Percentiles rank a stretch among this genome's conserved stretches.
phyloP scores from a whole-genome alignment of 2,888 invertebrate genomes.

The Tortrix viridana region DNA sequence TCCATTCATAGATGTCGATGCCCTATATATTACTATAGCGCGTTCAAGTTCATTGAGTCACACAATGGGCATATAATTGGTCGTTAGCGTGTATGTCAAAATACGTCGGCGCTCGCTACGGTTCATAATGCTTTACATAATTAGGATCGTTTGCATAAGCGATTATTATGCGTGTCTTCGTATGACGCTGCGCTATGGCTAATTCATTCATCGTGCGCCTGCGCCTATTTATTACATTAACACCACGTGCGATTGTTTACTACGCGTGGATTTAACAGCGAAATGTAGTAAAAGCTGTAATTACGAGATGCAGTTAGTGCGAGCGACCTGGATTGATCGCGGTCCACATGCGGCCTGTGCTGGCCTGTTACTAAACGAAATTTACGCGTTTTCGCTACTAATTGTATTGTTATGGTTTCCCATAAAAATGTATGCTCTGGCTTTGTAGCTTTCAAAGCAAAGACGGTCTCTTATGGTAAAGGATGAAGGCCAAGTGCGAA shows the following conservation, averaged over 20 bases:
- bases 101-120: constrained; percentile 65
- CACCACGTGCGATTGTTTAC: constrained; percentile 79
- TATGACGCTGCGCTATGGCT: constrained; percentile 72
- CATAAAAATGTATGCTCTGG: too few species aligned
- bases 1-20: constrained; percentile 74
- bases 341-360: constrained; percentile 45
- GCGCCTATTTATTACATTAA: constrained; percentile 77
- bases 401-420: too few species aligned
- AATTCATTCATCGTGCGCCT: constrained; percentile 72
- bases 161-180: constrained; percentile 81
- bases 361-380: neutral
- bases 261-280: constrained; percentile 64
- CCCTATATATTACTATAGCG: constrained; percentile 78
- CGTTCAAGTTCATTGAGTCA: constrained; percentile 80
- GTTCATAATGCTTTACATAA: constrained; percentile 80
- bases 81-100: constrained; percentile 78
- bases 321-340: constrained; percentile 39
- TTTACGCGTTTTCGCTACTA: too few species aligned
- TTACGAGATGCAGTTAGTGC: constrained; percentile 50
- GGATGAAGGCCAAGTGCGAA: too few species aligned
- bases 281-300: constrained; percentile 68
- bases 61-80: constrained; percentile 79
- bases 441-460: too few species aligned
- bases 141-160: constrained; percentile 80
- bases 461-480: too few species aligned